Evolutionary conservation across 2,113 vertebrate species (phyloP).

Genomic region (Eulemur macaco): DNA sequence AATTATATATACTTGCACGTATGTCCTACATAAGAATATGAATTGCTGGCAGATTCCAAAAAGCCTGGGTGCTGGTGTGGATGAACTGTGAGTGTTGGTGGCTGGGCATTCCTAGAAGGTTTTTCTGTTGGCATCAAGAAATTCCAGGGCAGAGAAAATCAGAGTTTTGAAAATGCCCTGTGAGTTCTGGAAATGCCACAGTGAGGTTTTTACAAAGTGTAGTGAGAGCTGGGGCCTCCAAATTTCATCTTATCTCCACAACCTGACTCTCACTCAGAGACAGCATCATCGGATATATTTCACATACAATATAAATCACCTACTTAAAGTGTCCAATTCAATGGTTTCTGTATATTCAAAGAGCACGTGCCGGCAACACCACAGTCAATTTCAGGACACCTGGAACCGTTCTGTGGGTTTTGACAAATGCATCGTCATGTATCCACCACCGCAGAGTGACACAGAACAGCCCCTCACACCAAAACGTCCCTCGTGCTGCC

Average conservation of each 20-base stretch:
- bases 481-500: not conserved
- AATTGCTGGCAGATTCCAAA: not conserved
- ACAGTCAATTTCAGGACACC: not conserved
- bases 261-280: not conserved
- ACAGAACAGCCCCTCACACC: not conserved
- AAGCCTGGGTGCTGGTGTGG: not conserved
- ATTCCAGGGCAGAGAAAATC: not conserved
- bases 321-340: not conserved
- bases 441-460: not conserved
- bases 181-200: not conserved
- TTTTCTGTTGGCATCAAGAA: not conserved
- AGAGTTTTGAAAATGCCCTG: not conserved
- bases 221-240: not conserved
- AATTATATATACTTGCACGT: too few species aligned
- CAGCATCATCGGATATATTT: not conserved
- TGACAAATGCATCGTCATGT: not conserved
- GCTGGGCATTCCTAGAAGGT: not conserved
- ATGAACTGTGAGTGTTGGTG: not conserved
- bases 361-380: not conserved
- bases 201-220: not conserved
- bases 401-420: not conserved
- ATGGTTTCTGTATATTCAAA: not conserved
- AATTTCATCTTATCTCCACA: not conserved
- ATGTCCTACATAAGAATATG: not conserved
- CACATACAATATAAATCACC: not conserved